Evolutionary conservation across 2,888 invertebrate genomes (phyloP), one percentile per base, ranked within the genome.

Genomic region (Drosophila austrosaltans): DNA sequence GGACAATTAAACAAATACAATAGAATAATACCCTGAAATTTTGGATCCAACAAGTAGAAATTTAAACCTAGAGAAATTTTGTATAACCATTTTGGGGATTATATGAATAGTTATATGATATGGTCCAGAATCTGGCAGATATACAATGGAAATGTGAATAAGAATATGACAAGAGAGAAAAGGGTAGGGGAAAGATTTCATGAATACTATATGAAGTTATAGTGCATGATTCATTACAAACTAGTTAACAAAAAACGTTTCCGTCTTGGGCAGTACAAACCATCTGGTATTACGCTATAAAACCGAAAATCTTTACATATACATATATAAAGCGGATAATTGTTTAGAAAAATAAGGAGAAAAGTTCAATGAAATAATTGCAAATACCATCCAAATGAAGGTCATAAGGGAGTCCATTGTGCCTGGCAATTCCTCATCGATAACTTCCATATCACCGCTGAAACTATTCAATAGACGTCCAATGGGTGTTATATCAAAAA

Each of bases 391-490:
- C 91, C 92, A 93, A 71, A 93, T 84, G 86, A 91, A 92, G 84
- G 91, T 82, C 74, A 93, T 82, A 90, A 93, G 92, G 83, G 92
- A 90, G 76, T 93, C 93, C 84, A 94, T 78, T 74, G 93, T 93
- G 76, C 90, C 90, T 72, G 95, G 94, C 75, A 95, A 92, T 77
- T 94, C 93, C 85, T 94, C 94, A 92, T 96, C 95, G 83, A 95
- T 90, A 78, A 94, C 94, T 87, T 94, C 94, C 88, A 95, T 93
- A 92, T 96, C 96, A 93, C 94, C 95, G 81, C 95, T 94, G 91
- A 95, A 95, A 81, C 95, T 94, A 92, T 95, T 95, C 63, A 96
- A 93, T 79, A 96, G 93, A 88, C 96, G 93, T 89, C 96, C 96
- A 75, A 93, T 87, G 6, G 96, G 96, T 78, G 95, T 95, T 77